Percentiles rank a stretch among this genome's conserved stretches.
Evolutionary conservation across 35 echinoderm and acorn worm genomes (phyloP).

Genomic region (Hemicentrotus pulcherrimus): DNA sequence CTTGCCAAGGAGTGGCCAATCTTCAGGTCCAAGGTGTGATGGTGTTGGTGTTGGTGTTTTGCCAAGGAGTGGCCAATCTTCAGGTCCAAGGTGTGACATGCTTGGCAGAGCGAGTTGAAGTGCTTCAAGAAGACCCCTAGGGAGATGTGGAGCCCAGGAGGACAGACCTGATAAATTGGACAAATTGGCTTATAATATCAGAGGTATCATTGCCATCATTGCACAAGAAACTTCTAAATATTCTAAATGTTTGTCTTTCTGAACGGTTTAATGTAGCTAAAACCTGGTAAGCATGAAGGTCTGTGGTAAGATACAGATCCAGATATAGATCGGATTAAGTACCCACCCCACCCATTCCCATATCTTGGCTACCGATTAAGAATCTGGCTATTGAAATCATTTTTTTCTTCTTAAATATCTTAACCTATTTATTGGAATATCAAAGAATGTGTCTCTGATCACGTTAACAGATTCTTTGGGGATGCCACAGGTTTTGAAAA

Average conservation of each 20-base stretch:
- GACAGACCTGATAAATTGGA: not conserved
- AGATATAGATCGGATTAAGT: not conserved
- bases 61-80: not conserved
- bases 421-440: too few relatives aligned
- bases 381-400: too few relatives aligned
- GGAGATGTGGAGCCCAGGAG: conserved; percentile 1
- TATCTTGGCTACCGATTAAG: too few relatives aligned
- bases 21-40: not conserved
- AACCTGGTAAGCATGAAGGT: not conserved
- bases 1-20: not conserved
- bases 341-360: not conserved
- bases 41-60: not conserved
- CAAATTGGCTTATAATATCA: not conserved
- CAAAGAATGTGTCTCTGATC: too few relatives aligned
- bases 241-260: too few relatives aligned
- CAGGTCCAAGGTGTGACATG: not conserved
- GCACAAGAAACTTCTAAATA: too few relatives aligned
- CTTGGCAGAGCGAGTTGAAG: not conserved
- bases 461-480: too few relatives aligned
- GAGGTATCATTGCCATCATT: not conserved
- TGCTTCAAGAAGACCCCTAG: not conserved
- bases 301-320: not conserved
- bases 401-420: too few relatives aligned
- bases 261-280: too few relatives aligned
- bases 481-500: too few relatives aligned